Evolutionary conservation across 2,888 invertebrate genomes (phyloP).

Genomic region (Eupithecia vulgata): DNA sequence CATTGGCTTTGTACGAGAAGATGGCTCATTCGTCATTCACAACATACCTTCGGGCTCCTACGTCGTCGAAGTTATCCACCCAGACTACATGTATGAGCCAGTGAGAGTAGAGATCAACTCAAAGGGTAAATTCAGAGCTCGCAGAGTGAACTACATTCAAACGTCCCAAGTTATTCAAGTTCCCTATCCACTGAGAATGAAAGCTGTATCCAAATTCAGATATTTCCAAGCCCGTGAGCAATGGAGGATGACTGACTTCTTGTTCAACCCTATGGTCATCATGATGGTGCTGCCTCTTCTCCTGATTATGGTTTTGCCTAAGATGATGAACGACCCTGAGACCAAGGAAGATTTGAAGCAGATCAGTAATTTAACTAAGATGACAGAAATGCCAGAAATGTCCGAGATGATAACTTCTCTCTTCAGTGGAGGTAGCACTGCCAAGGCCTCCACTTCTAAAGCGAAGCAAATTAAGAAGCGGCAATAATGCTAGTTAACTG

Average conservation of each 20-base stretch:
- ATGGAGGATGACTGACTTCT: conserved; percentile 97
- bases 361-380: conserved; percentile 90
- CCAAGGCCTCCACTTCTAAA: conserved; percentile 74
- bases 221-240: conserved; percentile 98
- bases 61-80: conserved; percentile 95
- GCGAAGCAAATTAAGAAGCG: conserved; percentile 79
- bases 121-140: conserved; percentile 97
- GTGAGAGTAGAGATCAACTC: conserved; percentile 98
- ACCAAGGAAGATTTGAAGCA: conserved; percentile 98
- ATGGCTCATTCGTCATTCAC: conserved; percentile 95
- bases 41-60: conserved; percentile 97
- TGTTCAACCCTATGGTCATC: conserved; percentile 98
- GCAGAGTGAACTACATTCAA: conserved; percentile 97
- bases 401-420: conserved; percentile 96
- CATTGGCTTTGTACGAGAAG: conserved; percentile 94
- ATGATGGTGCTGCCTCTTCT: conserved; percentile 98
- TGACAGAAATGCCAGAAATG: conserved; percentile 96
- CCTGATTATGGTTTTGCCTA: conserved; percentile 95
- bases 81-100: conserved; percentile 96
- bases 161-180: conserved; percentile 95
- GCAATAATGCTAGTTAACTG: conserved; percentile 59
- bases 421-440: conserved; percentile 88
- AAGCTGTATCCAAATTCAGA: conserved; percentile 90
- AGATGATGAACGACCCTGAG: conserved; percentile 99
- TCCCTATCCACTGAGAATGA: conserved; percentile 95